These are phyloP conservation scores for Eriocheir sinensis DNA, from an alignment of 1,140 invertebrate species.

Conservation along the genomic window DNA sequence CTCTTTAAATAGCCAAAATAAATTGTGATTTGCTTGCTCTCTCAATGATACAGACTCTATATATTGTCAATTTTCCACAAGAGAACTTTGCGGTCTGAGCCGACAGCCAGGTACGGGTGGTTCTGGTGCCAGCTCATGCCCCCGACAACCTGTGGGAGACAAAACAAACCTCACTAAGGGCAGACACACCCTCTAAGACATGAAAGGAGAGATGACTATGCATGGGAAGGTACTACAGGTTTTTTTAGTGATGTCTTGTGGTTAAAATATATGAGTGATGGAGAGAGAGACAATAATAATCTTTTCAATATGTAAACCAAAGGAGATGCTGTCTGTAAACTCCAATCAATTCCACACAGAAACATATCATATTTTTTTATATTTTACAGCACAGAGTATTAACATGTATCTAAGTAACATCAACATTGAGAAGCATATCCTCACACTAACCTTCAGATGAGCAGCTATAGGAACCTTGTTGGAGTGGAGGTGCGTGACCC, in stretches of 20 bases:
- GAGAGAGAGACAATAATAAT: too few species aligned
- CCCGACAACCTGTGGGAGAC: constrained; percentile 59
- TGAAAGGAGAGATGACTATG: too few species aligned
- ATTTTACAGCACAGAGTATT: background rate
- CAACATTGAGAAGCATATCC: background rate
- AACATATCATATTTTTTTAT: too few species aligned
- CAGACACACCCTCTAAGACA: too few species aligned
- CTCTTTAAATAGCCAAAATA: too few species aligned
- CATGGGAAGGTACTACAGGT: too few species aligned
- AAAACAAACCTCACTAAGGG: background rate
- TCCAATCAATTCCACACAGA: too few species aligned
- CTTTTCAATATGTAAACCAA: too few species aligned
- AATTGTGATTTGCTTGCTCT: background rate
- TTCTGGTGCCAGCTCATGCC: constrained; percentile 74
- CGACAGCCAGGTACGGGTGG: constrained; percentile 63
- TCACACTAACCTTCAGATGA: constrained; percentile 66
- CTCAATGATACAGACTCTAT: background rate
- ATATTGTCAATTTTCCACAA: constrained; percentile 72
- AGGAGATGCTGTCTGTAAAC: too few species aligned
- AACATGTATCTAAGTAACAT: background rate
- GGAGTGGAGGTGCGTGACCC: constrained; percentile 66
- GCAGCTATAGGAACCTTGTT: constrained; percentile 68
- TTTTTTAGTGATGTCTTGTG: too few species aligned
- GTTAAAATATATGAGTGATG: too few species aligned
- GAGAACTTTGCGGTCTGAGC: constrained; percentile 65